A percentile compares a stretch with the other conserved stretches of the same genome.
These are phyloP conservation scores for Grammomys surdaster DNA, from an alignment of 2,113 vertebrate genomes.

Conservation along the genomic window DNA sequence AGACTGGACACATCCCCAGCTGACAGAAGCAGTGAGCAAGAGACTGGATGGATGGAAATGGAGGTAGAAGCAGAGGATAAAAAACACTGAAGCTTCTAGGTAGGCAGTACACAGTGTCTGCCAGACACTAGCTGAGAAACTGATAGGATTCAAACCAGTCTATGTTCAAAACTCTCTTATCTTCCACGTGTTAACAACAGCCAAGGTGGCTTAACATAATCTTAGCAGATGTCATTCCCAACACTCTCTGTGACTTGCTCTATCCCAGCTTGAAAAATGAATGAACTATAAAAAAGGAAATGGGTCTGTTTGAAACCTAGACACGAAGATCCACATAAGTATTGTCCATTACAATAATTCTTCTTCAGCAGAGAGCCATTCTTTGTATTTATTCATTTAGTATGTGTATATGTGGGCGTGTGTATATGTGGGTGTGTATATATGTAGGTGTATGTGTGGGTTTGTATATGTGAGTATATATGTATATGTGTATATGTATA, in stretches of 20 bases:
- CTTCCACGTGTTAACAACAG: neutral
- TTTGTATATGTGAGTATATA: too few relatives aligned
- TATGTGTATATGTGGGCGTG: neutral
- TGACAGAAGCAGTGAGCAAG: slow-evolving; percentile 31
- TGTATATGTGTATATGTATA: too few relatives aligned
- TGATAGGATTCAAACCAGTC: neutral
- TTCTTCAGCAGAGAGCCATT: slow-evolving; percentile 11
- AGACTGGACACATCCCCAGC: neutral
- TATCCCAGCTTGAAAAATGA: slow-evolving; percentile 21
- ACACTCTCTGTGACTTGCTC: neutral
- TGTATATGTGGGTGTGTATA: too few relatives aligned
- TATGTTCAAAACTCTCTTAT: neutral
- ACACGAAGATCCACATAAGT: slow-evolving; percentile 17
- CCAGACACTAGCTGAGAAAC: neutral
- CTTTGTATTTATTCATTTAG: neutral
- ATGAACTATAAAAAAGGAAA: neutral
- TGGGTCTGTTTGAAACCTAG: neutral
- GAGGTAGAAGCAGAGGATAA: neutral
- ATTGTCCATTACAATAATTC: neutral
- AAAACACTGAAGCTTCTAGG: neutral
- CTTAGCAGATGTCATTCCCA: slow-evolving; percentile 29
- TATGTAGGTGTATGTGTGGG: too few relatives aligned
- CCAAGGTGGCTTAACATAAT: neutral
- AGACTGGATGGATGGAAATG: neutral
- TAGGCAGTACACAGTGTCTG: neutral